Conservation (phyloP, 2,888 invertebrate genomes). For the Sylvicola fuscatus region DNA sequence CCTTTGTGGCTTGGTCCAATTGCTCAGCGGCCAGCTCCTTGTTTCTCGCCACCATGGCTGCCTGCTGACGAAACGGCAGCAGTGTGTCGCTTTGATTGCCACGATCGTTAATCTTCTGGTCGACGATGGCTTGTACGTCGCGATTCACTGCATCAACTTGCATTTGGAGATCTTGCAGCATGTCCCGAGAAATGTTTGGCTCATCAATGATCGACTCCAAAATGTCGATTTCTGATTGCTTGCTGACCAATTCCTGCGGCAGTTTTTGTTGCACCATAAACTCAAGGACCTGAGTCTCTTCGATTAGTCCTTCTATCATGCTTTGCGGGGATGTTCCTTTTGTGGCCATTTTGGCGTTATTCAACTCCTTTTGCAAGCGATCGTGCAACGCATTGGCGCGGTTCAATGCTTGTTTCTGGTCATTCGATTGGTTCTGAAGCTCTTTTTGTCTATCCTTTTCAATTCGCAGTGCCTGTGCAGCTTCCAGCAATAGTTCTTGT, state of each 20-base stretch:
- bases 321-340: conserved; percentile 8
- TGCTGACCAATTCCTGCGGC: conserved; percentile 44
- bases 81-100: conserved; percentile 52
- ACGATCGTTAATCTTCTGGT: conserved; percentile 41
- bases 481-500: conserved; percentile 10
- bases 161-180: conserved; percentile 37
- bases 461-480: conserved; percentile 9
- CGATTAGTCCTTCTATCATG: not conserved
- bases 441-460: conserved; percentile 11
- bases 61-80: conserved; percentile 70
- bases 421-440: conserved; percentile 9
- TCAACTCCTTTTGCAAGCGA: conserved; percentile 9
- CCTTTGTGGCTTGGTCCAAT: conserved; percentile 42
- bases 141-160: conserved; percentile 33
- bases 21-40: conserved; percentile 53
- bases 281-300: conserved; percentile 29
- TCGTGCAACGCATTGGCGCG: conserved; percentile 8
- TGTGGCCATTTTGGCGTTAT: conserved; percentile 8
- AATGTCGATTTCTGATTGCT: conserved; percentile 44
- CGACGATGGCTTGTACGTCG: conserved; percentile 51
- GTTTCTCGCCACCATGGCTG: conserved; percentile 55
- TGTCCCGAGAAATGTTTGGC: conserved; percentile 41
- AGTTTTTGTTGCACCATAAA: conserved; percentile 62
- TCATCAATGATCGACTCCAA: conserved; percentile 45
- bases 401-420: conserved; percentile 9